Evolutionary conservation across 2,888 invertebrate genomes (phyloP).

Genomic region (Escarpia spicata): DNA sequence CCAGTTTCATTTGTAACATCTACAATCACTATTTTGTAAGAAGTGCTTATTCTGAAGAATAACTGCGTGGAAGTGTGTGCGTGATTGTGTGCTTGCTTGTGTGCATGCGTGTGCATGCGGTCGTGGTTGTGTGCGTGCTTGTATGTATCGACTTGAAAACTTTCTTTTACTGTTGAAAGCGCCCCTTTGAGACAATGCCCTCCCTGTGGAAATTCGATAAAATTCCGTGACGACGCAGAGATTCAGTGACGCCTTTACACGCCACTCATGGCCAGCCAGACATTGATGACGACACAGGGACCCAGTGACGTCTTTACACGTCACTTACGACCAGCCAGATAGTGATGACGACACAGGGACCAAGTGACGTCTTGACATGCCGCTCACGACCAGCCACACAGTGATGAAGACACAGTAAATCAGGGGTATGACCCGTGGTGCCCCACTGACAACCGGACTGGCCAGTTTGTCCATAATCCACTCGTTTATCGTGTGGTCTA

Average conservation of each 20-base stretch:
- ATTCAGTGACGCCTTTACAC: neutral
- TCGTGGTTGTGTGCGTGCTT: too few species aligned
- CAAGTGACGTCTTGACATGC: neutral
- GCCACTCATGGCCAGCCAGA: neutral
- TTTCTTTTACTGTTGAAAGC: too few species aligned
- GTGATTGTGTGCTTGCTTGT: too few species aligned
- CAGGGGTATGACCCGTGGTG: neutral
- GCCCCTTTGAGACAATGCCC: too few species aligned
- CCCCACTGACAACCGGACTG: neutral
- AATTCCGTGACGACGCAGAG: neutral
- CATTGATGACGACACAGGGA: neutral
- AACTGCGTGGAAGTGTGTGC: too few species aligned
- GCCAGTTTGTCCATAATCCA: neutral
- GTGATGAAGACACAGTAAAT: neutral
- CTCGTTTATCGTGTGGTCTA: neutral
- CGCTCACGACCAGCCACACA: neutral
- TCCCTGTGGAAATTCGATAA: neutral
- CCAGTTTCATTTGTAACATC: too few species aligned
- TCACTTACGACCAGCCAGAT: neutral
- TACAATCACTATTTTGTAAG: too few species aligned
- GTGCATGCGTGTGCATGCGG: too few species aligned
- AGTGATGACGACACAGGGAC: neutral
- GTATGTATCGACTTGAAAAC: too few species aligned
- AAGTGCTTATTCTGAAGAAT: too few species aligned
- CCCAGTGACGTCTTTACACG: neutral